A percentile compares a stretch with the other conserved stretches of the same genome.
Conservation (phyloP, 2,797 vertebrate species). For the Sebastes elongatus region DNA sequence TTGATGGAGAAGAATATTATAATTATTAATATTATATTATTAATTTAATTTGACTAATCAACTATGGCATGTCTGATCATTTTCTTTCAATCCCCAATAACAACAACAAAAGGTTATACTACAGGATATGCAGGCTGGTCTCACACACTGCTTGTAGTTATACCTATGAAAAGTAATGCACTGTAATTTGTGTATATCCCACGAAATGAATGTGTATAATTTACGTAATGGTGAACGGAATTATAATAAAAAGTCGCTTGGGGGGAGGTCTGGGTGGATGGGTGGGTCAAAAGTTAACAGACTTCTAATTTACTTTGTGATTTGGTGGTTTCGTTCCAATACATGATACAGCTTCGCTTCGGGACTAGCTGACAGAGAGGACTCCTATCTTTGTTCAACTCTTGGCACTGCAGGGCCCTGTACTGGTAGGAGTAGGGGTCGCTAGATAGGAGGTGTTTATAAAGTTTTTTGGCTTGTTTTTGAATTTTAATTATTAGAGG, state of each 20-base stretch:
- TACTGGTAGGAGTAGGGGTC: background rate
- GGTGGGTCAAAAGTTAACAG: too few relatives aligned
- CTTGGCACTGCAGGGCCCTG: background rate
- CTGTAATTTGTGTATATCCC: too few relatives aligned
- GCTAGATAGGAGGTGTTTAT: background rate
- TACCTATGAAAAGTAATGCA: too few relatives aligned
- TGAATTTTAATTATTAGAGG: background rate
- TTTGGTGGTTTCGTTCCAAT: background rate
- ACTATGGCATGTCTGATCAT: too few relatives aligned
- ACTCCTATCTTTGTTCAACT: background rate
- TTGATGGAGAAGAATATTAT: background rate
- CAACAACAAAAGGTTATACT: background rate
- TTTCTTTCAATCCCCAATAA: too few relatives aligned
- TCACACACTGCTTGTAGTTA: too few relatives aligned
- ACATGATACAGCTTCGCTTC: background rate
- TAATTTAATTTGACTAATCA: background rate
- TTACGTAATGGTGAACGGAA: too few relatives aligned
- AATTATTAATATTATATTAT: background rate
- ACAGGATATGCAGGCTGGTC: too few relatives aligned
- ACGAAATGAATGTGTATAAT: too few relatives aligned
- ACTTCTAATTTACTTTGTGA: background rate
- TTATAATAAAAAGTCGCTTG: rapidly evolving
- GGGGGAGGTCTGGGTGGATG: too few relatives aligned
- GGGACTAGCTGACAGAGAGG: background rate
- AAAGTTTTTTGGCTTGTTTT: background rate